Conservation (phyloP, 2,888 invertebrate genomes). For the Eutolmus rufibarbis region DNA sequence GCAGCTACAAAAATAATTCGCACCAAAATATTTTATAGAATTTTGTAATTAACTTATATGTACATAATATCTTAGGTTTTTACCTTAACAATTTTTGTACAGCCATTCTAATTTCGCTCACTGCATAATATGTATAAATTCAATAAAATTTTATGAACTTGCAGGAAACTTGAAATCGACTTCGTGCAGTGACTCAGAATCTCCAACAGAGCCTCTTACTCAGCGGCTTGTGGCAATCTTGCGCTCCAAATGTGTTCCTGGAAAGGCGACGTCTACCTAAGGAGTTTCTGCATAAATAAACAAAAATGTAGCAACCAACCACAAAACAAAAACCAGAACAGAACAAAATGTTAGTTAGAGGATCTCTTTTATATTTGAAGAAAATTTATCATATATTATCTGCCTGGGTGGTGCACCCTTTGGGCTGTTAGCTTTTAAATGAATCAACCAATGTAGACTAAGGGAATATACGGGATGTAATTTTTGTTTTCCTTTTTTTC, state of each 20-base stretch:
- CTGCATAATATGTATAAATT: background rate
- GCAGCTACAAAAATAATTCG: too few relatives aligned
- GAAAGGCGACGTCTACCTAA: conserved; percentile 40
- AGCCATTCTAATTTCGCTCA: too few relatives aligned
- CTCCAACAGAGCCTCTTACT: conserved; percentile 61
- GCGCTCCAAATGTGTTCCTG: conserved; percentile 60
- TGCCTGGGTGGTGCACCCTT: background rate
- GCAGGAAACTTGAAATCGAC: conserved; percentile 59
- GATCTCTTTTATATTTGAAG: background rate
- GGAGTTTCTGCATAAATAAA: background rate
- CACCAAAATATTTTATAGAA: too few relatives aligned
- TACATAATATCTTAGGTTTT: too few relatives aligned
- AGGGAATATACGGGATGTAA: background rate
- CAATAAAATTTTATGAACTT: background rate
- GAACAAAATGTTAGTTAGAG: background rate
- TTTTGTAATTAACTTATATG: too few relatives aligned
- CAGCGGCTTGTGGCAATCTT: conserved; percentile 61
- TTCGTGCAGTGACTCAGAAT: conserved; percentile 63
- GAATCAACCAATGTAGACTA: background rate
- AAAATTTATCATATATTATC: background rate
- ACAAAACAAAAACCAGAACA: background rate
- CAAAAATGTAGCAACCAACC: background rate
- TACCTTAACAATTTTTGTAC: too few relatives aligned
- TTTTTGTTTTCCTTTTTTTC: background rate
- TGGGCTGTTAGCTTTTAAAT: background rate